Conservation (phyloP, 1,140 invertebrate genomes). For the Tetramorium simillimum region DNA sequence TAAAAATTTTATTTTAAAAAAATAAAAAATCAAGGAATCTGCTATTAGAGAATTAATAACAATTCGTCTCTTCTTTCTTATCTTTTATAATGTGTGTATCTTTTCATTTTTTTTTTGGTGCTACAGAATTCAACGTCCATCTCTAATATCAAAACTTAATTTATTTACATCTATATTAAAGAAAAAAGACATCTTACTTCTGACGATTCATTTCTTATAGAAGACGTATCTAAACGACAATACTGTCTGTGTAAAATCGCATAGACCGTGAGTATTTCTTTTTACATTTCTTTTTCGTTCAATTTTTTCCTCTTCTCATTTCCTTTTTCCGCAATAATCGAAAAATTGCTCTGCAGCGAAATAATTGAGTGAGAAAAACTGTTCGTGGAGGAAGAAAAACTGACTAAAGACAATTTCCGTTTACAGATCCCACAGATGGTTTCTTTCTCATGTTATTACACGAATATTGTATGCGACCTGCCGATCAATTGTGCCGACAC, state of each 20-base stretch:
- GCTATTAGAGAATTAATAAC: not conserved
- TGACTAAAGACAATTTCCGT: not conserved
- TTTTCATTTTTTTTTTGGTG: not conserved
- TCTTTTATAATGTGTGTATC: not conserved
- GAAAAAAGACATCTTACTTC: not conserved
- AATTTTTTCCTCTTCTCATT: not conserved
- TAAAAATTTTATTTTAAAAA: not conserved
- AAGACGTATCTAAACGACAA: not conserved
- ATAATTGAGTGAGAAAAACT: not conserved
- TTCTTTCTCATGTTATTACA: constrained; percentile 11
- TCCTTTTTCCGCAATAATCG: not conserved
- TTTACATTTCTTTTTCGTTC: too few relatives aligned
- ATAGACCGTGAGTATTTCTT: not conserved
- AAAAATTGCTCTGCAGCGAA: not conserved
- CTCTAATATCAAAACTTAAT: too few relatives aligned
- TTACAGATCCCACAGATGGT: not conserved
- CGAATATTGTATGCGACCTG: not conserved
- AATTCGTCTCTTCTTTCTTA: too few relatives aligned
- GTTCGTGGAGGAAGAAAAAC: not conserved
- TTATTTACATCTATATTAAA: too few relatives aligned
- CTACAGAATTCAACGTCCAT: not conserved
- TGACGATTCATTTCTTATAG: not conserved
- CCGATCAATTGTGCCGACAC: not conserved
- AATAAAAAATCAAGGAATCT: not conserved
- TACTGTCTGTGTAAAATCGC: not conserved